phyloP scores from a whole-genome alignment of 2,113 vertebrate genomes.

The Eulemur macaco region DNA sequence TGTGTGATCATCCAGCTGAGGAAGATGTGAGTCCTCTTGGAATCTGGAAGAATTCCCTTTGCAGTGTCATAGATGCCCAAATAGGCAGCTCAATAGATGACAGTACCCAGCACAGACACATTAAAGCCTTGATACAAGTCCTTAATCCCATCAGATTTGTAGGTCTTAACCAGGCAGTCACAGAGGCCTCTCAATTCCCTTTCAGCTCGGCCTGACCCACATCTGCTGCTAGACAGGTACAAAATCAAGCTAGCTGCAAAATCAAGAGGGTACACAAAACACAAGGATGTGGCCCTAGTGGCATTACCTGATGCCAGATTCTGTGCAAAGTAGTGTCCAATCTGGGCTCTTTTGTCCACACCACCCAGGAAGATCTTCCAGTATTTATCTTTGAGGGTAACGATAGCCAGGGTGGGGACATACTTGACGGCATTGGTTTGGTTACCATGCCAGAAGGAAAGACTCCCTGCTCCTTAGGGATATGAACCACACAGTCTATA shows the following conservation, averaged over 20 bases:
- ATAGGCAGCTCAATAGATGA: constrained; percentile 95
- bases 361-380: constrained; percentile 89
- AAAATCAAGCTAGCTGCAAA: constrained; percentile 81
- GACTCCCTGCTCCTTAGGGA: constrained; percentile 88
- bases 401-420: constrained; percentile 89
- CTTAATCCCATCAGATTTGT: constrained; percentile 85
- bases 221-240: constrained; percentile 88
- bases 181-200: constrained; percentile 88
- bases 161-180: constrained; percentile 88
- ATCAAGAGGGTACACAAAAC: constrained; percentile 89
- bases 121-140: constrained; percentile 51
- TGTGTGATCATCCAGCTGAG: constrained; percentile 96
- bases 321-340: constrained; percentile 32
- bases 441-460: constrained; percentile 89
- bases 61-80: constrained; percentile 95
- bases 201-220: constrained; percentile 86
- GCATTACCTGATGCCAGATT: constrained; percentile 87
- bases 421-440: constrained; percentile 87
- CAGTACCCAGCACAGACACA: constrained; percentile 93
- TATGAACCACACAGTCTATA: constrained; percentile 88
- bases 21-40: constrained; percentile 94
- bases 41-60: constrained; percentile 95
- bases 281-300: constrained; percentile 88
- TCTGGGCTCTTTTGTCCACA: constrained; percentile 88
- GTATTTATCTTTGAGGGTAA: constrained; percentile 89